Conservation (phyloP, 2,888 invertebrate genomes). For the Hemistola chrysoprasaria region DNA sequence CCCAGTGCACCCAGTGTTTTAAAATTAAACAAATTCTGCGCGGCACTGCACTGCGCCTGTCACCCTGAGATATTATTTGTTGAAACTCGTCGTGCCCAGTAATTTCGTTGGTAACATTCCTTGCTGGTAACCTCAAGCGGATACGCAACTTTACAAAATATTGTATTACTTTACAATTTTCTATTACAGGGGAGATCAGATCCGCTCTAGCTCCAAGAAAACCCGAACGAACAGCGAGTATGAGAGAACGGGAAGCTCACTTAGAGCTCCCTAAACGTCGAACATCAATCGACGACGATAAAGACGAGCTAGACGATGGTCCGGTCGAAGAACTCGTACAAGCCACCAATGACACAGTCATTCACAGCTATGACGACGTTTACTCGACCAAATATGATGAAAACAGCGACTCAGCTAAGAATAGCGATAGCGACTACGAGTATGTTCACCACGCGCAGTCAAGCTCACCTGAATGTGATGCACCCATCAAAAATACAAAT, state of each 20-base stretch:
- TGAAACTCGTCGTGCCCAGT: too few species aligned
- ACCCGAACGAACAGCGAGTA: constrained; percentile 93
- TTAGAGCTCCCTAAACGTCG: constrained; percentile 81
- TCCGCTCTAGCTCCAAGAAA: constrained; percentile 91
- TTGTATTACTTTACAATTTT: too few species aligned
- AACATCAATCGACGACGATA: constrained; percentile 77
- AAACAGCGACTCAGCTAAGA: constrained; percentile 71
- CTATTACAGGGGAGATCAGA: constrained; percentile 88
- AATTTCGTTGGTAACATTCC: too few species aligned
- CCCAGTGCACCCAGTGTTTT: too few species aligned
- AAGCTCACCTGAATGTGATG: constrained; percentile 86
- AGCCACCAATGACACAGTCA: constrained; percentile 72
- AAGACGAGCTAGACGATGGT: constrained; percentile 73
- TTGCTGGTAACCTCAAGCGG: too few species aligned
- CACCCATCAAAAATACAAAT: constrained; percentile 75
- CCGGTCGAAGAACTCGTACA: constrained; percentile 65
- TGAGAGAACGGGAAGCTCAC: constrained; percentile 89
- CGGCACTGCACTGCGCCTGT: too few species aligned
- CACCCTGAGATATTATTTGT: too few species aligned
- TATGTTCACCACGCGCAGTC: constrained; percentile 85
- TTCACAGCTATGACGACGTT: constrained; percentile 76
- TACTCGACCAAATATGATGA: constrained; percentile 74
- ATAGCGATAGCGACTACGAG: constrained; percentile 84
- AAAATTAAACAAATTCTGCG: too few species aligned
- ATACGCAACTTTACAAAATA: too few species aligned